A percentile compares a stretch with the other conserved stretches of the same genome.
phyloP scores from a whole-genome alignment of 37 sponge, comb jelly and placozoan genomes.

The Petrosia ficiformis region DNA sequence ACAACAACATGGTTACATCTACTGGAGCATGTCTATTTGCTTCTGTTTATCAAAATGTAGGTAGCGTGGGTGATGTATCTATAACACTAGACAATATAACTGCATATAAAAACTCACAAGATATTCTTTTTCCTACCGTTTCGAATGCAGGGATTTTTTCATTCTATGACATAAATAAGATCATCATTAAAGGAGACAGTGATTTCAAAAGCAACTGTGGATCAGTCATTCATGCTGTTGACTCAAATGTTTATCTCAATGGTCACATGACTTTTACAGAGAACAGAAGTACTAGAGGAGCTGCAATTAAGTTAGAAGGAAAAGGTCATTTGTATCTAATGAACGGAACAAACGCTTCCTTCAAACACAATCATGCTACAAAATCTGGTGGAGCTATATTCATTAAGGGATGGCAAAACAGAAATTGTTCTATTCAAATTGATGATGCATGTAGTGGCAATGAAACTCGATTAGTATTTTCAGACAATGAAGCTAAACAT shows the following conservation, averaged over 20 bases:
- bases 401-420: not conserved
- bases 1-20: too few relatives aligned
- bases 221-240: not conserved
- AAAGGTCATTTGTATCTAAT: not conserved
- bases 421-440: not conserved
- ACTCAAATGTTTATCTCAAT: not conserved
- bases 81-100: not conserved
- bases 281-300: not conserved
- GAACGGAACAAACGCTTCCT: not conserved
- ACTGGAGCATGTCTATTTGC: not conserved
- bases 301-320: not conserved
- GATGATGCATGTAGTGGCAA: too few relatives aligned
- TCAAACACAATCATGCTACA: not conserved
- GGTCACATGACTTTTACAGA: not conserved
- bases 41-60: not conserved
- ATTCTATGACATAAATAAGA: not conserved
- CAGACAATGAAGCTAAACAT: not conserved
- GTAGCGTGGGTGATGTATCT: not conserved
- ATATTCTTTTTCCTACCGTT: not conserved
- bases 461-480: not conserved
- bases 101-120: not conserved
- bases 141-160: not conserved
- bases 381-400: not conserved
- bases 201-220: not conserved
- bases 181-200: not conserved